These are phyloP conservation scores for Sebastes hubbsi DNA, from an alignment of 2,797 vertebrate genomes.

Conservation along the genomic window DNA sequence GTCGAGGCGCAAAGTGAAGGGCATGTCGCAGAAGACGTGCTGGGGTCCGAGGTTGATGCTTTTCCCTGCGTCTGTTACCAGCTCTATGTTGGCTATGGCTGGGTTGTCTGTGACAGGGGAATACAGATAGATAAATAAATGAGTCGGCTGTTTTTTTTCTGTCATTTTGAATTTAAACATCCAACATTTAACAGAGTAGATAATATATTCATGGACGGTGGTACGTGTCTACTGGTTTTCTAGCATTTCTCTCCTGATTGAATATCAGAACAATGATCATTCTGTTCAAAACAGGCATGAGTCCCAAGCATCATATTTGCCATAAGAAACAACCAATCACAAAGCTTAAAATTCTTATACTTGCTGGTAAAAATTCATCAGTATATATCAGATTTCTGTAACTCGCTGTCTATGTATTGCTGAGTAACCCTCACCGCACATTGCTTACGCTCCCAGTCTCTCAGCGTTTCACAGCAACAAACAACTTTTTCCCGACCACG, in stretches of 20 bases:
- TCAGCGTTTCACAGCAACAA: background rate
- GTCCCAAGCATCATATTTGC: background rate
- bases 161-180: background rate
- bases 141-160: rapidly evolving
- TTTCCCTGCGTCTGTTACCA: constrained; percentile 86
- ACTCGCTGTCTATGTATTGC: background rate
- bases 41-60: constrained; percentile 87
- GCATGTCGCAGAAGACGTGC: constrained; percentile 91
- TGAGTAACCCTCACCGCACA: background rate
- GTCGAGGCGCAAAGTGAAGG: constrained; percentile 88
- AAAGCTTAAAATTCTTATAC: background rate
- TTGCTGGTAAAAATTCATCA: background rate
- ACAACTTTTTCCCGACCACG: background rate
- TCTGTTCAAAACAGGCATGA: background rate
- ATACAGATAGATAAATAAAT: background rate
- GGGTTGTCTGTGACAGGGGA: constrained; percentile 68
- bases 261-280: too few relatives aligned
- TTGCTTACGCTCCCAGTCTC: background rate
- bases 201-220: background rate
- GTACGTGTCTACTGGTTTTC: too few relatives aligned
- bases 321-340: background rate
- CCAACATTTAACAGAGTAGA: background rate
- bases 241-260: too few relatives aligned
- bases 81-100: constrained; percentile 86
- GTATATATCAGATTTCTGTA: background rate